A percentile compares a stretch with the other conserved stretches of the same genome.
These are phyloP conservation scores for Agrilus biguttatus DNA, from an alignment of 2,888 invertebrate species.

Conservation along the genomic window DNA sequence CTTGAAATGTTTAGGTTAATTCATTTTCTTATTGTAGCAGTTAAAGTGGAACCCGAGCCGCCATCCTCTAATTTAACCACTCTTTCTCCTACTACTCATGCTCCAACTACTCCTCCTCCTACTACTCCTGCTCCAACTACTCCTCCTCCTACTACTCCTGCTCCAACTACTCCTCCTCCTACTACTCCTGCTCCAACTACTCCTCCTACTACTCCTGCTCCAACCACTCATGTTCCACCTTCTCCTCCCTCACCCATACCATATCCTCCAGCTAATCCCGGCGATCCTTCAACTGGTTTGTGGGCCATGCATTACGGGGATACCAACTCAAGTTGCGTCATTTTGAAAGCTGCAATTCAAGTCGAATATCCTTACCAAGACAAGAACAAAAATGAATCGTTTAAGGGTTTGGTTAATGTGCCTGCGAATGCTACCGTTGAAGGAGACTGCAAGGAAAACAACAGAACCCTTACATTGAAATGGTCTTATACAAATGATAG, in stretches of 20 bases:
- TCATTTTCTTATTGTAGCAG: conserved; percentile 5
- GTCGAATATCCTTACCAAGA: conserved; percentile 47
- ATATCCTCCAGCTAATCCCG: conserved; percentile 17
- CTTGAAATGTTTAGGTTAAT: too few relatives aligned
- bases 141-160: conserved; percentile 12
- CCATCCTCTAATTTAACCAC: conserved; percentile 26
- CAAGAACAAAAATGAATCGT: conserved; percentile 22
- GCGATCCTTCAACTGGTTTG: conserved; percentile 28
- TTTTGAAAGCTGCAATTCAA: conserved; percentile 50
- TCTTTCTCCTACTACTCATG: conserved; percentile 15
- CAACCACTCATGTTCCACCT: conserved; percentile 19
- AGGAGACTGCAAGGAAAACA: conserved; percentile 28
- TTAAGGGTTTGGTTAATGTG: conserved; percentile 26
- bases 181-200: conserved; percentile 16
- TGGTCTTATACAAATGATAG: conserved; percentile 20
- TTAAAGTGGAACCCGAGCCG: conserved; percentile 20
- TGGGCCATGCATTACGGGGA: conserved; percentile 34
- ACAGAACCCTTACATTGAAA: conserved; percentile 24
- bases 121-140: conserved; percentile 15
- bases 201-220: conserved; percentile 27
- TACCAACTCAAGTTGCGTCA: conserved; percentile 39
- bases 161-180: conserved; percentile 12
- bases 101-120: conserved; percentile 13
- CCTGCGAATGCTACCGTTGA: conserved; percentile 28
- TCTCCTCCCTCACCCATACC: conserved; percentile 14